A percentile compares a stretch with the other conserved stretches of the same genome.
phyloP scores from a whole-genome alignment of 2,797 vertebrate genomes.

The Ceryle rudis region DNA sequence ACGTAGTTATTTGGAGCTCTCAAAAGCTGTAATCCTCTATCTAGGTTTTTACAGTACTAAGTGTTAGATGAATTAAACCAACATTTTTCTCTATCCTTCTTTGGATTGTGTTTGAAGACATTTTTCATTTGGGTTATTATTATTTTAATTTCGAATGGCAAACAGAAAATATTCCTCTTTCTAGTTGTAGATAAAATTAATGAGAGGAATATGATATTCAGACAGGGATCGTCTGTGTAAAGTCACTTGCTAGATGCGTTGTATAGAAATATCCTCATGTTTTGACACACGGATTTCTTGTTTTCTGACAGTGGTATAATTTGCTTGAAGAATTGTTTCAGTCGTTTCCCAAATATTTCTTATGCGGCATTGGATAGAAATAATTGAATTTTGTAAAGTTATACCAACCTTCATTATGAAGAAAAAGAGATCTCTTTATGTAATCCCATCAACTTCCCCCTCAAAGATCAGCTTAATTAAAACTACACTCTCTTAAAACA shows the following conservation, averaged over 20 bases:
- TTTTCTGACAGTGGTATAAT: conserved; percentile 79
- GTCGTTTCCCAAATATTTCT: conserved; percentile 70
- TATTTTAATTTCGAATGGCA: conserved; percentile 49
- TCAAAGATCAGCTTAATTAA: conserved; percentile 70
- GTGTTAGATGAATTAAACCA: conserved; percentile 51
- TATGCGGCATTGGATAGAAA: conserved; percentile 9
- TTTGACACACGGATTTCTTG: conserved; percentile 75
- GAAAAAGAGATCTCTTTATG: conserved; percentile 17
- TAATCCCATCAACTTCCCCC: conserved; percentile 35
- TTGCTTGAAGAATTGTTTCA: conserved; percentile 78
- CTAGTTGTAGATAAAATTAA: conserved; percentile 65
- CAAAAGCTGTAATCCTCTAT: conserved; percentile 38
- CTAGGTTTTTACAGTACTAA: conserved; percentile 36
- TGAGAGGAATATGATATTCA: conserved; percentile 65
- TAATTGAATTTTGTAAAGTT: conserved; percentile 69
- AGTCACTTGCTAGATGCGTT: conserved; percentile 55
- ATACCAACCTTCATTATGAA: not conserved
- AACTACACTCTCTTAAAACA: conserved; percentile 46
- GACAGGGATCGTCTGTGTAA: conserved; percentile 42
- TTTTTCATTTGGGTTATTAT: conserved; percentile 51
- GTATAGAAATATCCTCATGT: conserved; percentile 69
- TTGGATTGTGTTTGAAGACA: not conserved
- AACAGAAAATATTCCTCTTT: conserved; percentile 33
- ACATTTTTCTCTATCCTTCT: not conserved
- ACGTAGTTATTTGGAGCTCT: conserved; percentile 26